Conservation (phyloP, 2,113 vertebrate species). For the Xyliphius kryptos region DNA sequence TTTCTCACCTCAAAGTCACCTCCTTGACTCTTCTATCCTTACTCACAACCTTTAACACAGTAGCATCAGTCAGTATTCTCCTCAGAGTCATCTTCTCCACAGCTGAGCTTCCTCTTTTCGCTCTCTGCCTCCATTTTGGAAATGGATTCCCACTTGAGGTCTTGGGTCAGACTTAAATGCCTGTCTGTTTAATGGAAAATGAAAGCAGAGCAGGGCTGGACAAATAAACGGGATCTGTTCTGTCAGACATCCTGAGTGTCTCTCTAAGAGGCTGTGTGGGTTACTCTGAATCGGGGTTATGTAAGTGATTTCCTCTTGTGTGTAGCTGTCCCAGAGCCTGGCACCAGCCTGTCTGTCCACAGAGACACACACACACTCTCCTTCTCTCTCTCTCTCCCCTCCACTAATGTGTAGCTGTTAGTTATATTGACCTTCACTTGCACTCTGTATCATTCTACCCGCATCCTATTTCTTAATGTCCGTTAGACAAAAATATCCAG, state of each 20-base stretch:
- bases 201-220: constrained; percentile 34
- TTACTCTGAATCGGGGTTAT: constrained; percentile 33
- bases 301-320: constrained; percentile 39
- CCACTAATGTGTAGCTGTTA: constrained; percentile 22
- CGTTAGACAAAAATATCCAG: background rate
- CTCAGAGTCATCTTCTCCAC: constrained; percentile 1
- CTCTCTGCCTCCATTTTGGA: constrained; percentile 9
- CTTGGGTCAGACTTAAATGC: constrained; percentile 26
- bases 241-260: constrained; percentile 30
- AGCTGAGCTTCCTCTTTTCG: background rate
- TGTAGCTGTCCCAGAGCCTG: constrained; percentile 32
- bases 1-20: no score
- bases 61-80: constrained; percentile 4
- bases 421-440: constrained; percentile 19
- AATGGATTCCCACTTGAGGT: constrained; percentile 10
- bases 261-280: constrained; percentile 19
- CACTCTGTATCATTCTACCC: constrained; percentile 16
- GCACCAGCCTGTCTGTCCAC: constrained; percentile 45
- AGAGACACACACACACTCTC: no score
- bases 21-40: no score
- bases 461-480: constrained; percentile 15
- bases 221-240: constrained; percentile 35
- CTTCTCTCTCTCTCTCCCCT: constrained; percentile 13
- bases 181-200: constrained; percentile 32
- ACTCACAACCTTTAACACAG: no score